These are phyloP conservation scores for Jacana jacana DNA, from an alignment of 2,113 vertebrate genomes.

Conservation along the genomic window DNA sequence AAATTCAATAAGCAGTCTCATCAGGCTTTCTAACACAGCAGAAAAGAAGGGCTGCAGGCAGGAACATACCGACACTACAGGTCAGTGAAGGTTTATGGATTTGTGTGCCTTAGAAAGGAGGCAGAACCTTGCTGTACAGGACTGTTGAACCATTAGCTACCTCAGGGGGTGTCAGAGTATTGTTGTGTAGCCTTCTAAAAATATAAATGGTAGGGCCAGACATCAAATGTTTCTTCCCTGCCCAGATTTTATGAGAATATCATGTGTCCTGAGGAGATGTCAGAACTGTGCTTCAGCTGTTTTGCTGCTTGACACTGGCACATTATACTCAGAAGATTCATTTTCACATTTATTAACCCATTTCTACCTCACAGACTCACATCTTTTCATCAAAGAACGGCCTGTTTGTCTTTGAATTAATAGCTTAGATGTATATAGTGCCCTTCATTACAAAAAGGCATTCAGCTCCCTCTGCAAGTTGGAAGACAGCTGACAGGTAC, in stretches of 20 bases:
- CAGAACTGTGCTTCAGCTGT: slow-evolving; percentile 6
- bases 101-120: slow-evolving; percentile 41
- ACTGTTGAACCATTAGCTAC: slow-evolving; percentile 61
- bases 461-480: not conserved
- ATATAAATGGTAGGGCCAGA: slow-evolving; percentile 56
- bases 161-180: slow-evolving; percentile 45
- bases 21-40: slow-evolving; percentile 67
- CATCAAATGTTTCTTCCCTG: slow-evolving; percentile 41
- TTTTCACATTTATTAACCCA: slow-evolving; percentile 47
- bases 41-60: slow-evolving; percentile 53
- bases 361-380: not conserved
- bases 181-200: slow-evolving; percentile 58
- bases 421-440: not conserved
- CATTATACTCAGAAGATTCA: slow-evolving; percentile 24
- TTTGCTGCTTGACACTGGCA: slow-evolving; percentile 25
- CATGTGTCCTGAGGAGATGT: slow-evolving; percentile 18
- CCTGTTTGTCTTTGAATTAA: slow-evolving; percentile 43
- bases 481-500: slow-evolving; percentile 33
- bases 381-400: slow-evolving; percentile 14
- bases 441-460: not conserved
- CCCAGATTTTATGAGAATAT: slow-evolving; percentile 21
- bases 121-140: slow-evolving; percentile 33
- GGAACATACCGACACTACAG: slow-evolving; percentile 48
- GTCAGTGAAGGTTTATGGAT: slow-evolving; percentile 62
- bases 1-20: slow-evolving; percentile 71